Base-by-base conservation (phyloP, 2,888 invertebrate genomes). In the Drosophila peninsularis region DNA sequence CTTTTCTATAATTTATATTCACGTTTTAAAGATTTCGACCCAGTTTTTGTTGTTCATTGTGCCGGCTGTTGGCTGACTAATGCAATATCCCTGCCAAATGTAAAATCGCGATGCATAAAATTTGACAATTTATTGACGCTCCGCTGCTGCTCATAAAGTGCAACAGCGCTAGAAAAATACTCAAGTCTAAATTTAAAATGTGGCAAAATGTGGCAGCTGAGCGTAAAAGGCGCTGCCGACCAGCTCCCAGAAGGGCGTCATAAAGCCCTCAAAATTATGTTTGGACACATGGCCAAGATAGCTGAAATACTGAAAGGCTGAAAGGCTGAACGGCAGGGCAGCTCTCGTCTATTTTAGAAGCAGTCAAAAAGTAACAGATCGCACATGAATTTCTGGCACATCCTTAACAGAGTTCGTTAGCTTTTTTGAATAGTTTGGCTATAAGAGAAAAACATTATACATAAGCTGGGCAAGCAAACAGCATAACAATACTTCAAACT, bases 121-220 rank as follows among this genome's bases (percentile, higher is more conserved):
- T 90, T 89, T 90, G 86, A 87, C 90, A 90, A 89, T 89, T 90
- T 90, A 90, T 89, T 85, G 90, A 89, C 89, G 88, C 81, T 82
- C 75, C 41, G 72, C 44, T 80, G 80, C 73, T 54, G 71, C 74
- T 66, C 79, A 62, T 69, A 75, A 78, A 74, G 42, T 78, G 65
- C 65, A 71, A 14, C 53, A 68, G 64, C 66, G 58, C 54, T 54
- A 71, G 24, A 58, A 55, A 62, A 73, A 64, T 62, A 75, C 62
- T 77, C 75, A 75, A 78, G 45, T 69, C 85, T 84, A 82, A 70
- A 71, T 79, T 71, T 82, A 82, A 71, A 77, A 73, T 80, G 74
- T 77, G 79, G 75, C 79, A 81, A 75, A 75, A 70, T 80, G 61
- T 61, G 60, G 62, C 79, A 77, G 34, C 30, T 62, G 60, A 62